Conservation (phyloP, 2,113 vertebrate species). For the Oryzias celebensis region DNA sequence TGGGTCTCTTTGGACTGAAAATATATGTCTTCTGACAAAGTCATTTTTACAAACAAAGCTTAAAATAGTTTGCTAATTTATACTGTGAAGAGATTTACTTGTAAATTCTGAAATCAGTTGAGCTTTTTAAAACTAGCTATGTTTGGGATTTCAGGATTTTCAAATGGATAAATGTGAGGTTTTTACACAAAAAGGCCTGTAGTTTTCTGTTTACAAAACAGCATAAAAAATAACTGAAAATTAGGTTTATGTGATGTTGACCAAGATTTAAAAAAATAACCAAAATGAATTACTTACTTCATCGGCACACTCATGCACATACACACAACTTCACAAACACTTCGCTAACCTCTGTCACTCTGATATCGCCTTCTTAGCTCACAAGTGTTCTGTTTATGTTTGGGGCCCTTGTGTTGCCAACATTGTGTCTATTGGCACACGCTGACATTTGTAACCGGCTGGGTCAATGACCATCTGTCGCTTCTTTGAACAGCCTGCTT, state of each 20-base stretch:
- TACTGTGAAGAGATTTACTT: no score
- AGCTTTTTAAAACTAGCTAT: no score
- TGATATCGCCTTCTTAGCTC: constrained; percentile 23
- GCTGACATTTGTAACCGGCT: constrained; percentile 40
- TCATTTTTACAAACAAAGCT: neutral
- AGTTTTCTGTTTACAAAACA: no score
- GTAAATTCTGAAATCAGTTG: no score
- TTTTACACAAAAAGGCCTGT: no score
- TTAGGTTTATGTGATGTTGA: no score
- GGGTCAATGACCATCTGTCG: constrained; percentile 46
- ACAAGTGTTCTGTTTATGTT: constrained; percentile 44
- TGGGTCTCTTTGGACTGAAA: neutral
- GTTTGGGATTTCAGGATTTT: no score
- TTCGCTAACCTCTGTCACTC: constrained; percentile 8
- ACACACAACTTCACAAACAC: constrained; percentile 10
- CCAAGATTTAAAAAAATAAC: no score
- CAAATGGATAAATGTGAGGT: no score
- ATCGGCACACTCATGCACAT: constrained; percentile 27
- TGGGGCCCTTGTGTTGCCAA: constrained; percentile 33
- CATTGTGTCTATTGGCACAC: constrained; percentile 37
- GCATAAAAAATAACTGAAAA: no score
- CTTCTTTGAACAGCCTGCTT: constrained; percentile 23
- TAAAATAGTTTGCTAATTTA: neutral
- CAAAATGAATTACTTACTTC: no score
- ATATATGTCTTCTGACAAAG: no score